Evolutionary conservation across 2,888 invertebrate genomes (phyloP), one percentile per base, ranked within the genome.

Genomic region (Trachelus stipa): DNA sequence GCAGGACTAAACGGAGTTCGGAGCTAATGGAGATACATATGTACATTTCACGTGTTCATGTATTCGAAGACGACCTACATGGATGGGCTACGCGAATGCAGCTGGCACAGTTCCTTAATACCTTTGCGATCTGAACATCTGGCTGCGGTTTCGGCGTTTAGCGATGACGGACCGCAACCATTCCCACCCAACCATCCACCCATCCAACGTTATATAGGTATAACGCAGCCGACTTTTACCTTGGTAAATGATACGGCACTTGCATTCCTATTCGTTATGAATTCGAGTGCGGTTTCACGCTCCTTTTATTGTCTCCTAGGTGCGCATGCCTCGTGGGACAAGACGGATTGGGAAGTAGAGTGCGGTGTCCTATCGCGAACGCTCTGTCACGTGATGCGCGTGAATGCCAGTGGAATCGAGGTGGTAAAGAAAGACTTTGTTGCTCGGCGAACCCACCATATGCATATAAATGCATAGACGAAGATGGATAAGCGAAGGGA

Each of bases 101-200:
- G 81, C 81, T 82, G 83, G 77, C 79, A 79, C 78, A 78, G 73
- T 77, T 77, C 79, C 79, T 82, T 83, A 80, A 81, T 83, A 80
- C 81, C 80, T 79, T 79, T 80, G 80, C 76, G 80, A 77, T 78
- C 79, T 79, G 77, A 80, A 89, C 90, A 90, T 90, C 90, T 90
- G 90, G 90, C 74, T 87, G 89, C 84, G 90, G 90, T 89, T 90
- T 89, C 85, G 84, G 83, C 87, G 85, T 87, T 90, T 90, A 89
- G 84, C 87, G 85, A 85, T 83, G 85, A 84, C 85, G 86, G 83
- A 87, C 86, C 87, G 82, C 85, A 86, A 83, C 71, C 33, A 56
- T 56, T 56, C 23, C 56, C 23, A 56, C 56, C 56, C 23, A 56
- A 23, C 56, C 23, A 9, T 40, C 40, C 40, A 56, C 56, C 56